Conservation (phyloP, 2,113 vertebrate species). For the Macheiramphus alcinus region DNA sequence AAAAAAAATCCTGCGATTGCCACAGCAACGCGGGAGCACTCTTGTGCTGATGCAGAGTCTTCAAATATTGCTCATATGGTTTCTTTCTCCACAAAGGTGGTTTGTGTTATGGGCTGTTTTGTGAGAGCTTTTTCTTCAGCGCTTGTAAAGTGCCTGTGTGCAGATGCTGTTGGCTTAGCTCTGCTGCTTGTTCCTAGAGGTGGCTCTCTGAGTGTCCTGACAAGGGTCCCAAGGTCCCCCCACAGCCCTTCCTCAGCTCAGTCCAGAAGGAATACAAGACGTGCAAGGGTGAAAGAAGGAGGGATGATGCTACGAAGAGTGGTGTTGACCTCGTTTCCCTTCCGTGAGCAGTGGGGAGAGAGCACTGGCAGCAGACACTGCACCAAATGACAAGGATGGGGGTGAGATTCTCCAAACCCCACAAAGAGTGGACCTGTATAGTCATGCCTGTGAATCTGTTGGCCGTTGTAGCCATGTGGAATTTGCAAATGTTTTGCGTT, state of each 20-base stretch:
- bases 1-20: background rate
- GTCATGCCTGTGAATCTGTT: accelerated
- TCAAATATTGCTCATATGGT: background rate
- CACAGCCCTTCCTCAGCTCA: background rate
- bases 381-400: accelerated
- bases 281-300: background rate
- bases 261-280: background rate
- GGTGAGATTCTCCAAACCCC: background rate
- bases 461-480: accelerated
- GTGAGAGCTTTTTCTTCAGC: background rate
- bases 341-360: no score
- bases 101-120: background rate
- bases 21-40: accelerated
- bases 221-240: background rate
- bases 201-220: background rate
- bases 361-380: background rate
- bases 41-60: background rate
- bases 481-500: background rate
- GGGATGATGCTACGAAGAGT: accelerated
- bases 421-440: accelerated
- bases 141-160: accelerated
- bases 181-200: background rate
- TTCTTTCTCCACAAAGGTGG: background rate
- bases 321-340: background rate
- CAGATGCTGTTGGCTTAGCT: background rate